These are phyloP conservation scores for Rotaria socialis DNA, from an alignment of 2,888 invertebrate species.

Conservation along the genomic window DNA sequence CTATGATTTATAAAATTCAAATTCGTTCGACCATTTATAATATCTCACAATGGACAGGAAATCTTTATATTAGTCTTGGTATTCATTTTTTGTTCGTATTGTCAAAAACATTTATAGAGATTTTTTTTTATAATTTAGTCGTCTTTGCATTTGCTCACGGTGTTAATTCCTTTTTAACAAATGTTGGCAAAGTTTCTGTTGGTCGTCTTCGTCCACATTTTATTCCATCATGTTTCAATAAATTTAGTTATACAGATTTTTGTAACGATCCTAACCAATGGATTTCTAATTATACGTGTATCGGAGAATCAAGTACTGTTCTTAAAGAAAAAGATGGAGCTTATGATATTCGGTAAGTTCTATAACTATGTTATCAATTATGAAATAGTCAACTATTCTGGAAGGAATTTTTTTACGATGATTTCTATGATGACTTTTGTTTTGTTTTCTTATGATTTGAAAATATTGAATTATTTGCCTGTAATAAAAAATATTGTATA, in stretches of 20 bases:
- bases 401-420: too few relatives aligned
- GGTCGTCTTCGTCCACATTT: slow-evolving; percentile 45
- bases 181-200: slow-evolving; percentile 41
- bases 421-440: too few relatives aligned
- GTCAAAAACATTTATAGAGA: neutral
- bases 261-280: neutral
- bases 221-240: slow-evolving; percentile 38
- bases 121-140: neutral
- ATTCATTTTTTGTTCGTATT: neutral
- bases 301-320: slow-evolving; percentile 19
- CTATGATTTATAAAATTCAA: neutral
- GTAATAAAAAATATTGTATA: too few relatives aligned
- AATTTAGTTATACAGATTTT: slow-evolving; percentile 11
- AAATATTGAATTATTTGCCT: too few relatives aligned
- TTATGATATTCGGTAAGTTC: slow-evolving; percentile 30
- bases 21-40: neutral
- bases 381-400: too few relatives aligned
- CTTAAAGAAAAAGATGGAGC: slow-evolving; percentile 27
- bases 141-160: slow-evolving; percentile 34
- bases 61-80: slow-evolving; percentile 39
- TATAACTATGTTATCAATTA: too few relatives aligned
- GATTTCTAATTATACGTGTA: slow-evolving; percentile 24
- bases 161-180: slow-evolving; percentile 41
- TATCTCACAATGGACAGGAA: slow-evolving; percentile 41
- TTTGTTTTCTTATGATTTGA: too few relatives aligned